Percentiles rank a stretch among this genome's conserved stretches.
Evolutionary conservation across 35 echinoderm and acorn worm species (phyloP).

Genomic region (Holothuria glaberrima): DNA sequence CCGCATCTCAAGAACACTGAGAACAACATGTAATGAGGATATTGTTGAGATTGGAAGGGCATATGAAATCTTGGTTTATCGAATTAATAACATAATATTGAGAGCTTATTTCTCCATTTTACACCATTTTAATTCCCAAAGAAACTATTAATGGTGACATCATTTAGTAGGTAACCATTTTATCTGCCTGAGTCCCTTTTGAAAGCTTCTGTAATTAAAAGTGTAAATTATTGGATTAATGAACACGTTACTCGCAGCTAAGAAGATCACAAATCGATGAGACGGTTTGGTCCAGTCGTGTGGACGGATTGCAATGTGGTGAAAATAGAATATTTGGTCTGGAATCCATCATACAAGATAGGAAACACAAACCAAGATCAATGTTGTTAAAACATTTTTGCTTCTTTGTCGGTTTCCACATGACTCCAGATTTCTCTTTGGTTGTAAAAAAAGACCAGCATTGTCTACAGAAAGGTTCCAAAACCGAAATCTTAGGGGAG

Average conservation of each 20-base stretch:
- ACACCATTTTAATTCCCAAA: too few relatives aligned
- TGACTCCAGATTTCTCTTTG: too few relatives aligned
- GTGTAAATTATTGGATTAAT: conserved; percentile 65
- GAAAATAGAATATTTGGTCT: conserved; percentile 20
- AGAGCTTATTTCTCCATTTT: too few relatives aligned
- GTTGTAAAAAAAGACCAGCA: too few relatives aligned
- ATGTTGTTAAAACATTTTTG: background rate
- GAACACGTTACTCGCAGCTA: conserved; percentile 44
- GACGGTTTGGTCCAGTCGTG: conserved; percentile 29
- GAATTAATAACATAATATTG: too few relatives aligned
- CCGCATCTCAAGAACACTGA: too few relatives aligned
- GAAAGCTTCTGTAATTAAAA: conserved; percentile 50
- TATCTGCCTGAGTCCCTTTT: conserved; percentile 11
- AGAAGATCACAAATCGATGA: conserved; percentile 1
- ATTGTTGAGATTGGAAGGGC: too few relatives aligned
- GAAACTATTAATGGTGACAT: too few relatives aligned
- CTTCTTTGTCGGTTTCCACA: background rate
- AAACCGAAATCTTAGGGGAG: background rate
- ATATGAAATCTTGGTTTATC: too few relatives aligned
- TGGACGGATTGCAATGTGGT: background rate
- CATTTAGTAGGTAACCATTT: too few relatives aligned
- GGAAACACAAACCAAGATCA: conserved; percentile 39
- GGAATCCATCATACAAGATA: conserved; percentile 49
- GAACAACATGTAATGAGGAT: too few relatives aligned
- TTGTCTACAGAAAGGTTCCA: too few relatives aligned